Evolutionary conservation across 2,888 invertebrate genomes (phyloP), one percentile per base, ranked within the genome.

Genomic region (Caenorhabditis uteleia): DNA sequence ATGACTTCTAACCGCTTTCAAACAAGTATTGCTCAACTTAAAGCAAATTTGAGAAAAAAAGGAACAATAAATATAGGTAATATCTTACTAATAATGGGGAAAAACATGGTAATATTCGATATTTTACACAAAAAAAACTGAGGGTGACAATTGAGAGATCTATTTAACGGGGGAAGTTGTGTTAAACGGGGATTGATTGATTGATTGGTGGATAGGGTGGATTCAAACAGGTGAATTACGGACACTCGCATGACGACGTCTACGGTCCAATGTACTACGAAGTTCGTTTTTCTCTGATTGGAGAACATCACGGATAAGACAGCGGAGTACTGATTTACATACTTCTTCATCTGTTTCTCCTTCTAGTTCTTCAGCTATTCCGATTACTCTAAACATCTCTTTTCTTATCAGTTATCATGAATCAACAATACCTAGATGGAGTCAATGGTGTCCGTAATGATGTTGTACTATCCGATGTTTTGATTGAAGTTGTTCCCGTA

Each of bases 241-340:
- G 21, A 45, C 49, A 8, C 39, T 46, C 39, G 44, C 47, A 40
- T 57, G 51, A 6, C 57, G 53, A 6, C 64, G 64, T 31, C 64
- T 51, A 16, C 64, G 56, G 23, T 70, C 70, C 36, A 70, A 21
- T 7, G 64, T 64, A 20, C 43, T 48, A 7, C 70, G 57, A 10
- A 74, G 55, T 16, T 56, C 49, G 18, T 68, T 64, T 34, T 69
- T 68, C 43, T 75, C 75, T 2, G 20, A 29, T 48, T 59, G 61
- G n/a, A 69, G 67, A 18, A 74, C 72, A 5, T 75, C 75, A 3
- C 74, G 59, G 21, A 77, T 64, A 43, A 77, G 43, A 5, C 70
- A 51, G 14, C 72, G 66, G 14, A 77, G 56, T 1, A 70, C 57
- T n/a, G 64, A 61, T 36, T 47, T 54, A 10, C 73, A 71, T 14